Evolutionary conservation across 2,797 vertebrate genomes (phyloP).

Genomic region (Neolamprologus multifasciatus): DNA sequence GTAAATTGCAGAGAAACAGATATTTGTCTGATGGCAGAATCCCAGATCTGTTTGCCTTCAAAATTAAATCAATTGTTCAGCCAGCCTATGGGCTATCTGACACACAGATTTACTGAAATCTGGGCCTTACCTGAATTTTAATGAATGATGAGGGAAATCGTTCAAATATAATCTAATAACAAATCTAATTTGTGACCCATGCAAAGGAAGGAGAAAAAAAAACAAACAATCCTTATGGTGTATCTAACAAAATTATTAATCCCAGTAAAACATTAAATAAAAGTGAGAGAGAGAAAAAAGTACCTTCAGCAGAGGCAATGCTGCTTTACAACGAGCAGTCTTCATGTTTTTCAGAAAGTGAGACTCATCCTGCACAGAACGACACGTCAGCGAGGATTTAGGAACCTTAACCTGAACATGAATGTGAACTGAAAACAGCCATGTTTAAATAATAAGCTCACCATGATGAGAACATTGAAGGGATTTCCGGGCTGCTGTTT

Average conservation of each 20-base stretch:
- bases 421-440: not conserved
- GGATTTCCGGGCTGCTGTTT: constrained; percentile 73
- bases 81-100: not conserved
- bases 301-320: constrained; percentile 91
- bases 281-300: not conserved
- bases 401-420: not conserved
- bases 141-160: not conserved
- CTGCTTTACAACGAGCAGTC: constrained; percentile 89
- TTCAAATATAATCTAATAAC: not conserved
- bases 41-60: not conserved
- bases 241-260: not conserved
- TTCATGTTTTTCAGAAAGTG: constrained; percentile 97
- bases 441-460: constrained; percentile 63
- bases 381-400: not conserved
- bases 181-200: not conserved
- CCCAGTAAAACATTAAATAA: not conserved
- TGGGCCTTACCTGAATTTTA: not conserved
- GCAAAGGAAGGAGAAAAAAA: not conserved
- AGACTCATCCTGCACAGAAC: constrained; percentile 85
- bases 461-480: constrained; percentile 91
- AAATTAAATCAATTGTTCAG: not conserved
- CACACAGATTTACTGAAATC: not conserved
- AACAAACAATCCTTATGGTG: not conserved
- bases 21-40: not conserved
- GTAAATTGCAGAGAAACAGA: not conserved